Evolutionary conservation across 2,113 vertebrate genomes (phyloP).

Genomic region (Hippolais icterina): DNA sequence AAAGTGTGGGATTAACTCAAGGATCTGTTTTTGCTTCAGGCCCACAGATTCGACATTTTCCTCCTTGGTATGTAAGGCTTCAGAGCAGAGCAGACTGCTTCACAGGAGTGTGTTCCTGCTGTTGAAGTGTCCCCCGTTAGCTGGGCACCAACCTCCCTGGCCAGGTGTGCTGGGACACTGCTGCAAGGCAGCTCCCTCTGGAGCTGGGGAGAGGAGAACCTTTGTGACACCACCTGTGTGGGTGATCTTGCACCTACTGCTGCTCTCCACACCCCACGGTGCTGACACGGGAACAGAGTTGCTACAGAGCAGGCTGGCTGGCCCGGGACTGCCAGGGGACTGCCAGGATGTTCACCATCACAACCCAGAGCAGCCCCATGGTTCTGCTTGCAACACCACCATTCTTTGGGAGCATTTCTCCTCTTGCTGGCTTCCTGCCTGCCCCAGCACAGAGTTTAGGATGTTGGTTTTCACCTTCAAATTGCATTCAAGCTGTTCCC

Average conservation of each 20-base stretch:
- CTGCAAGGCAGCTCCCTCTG: background rate
- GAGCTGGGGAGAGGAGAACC: background rate
- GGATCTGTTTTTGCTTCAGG: background rate
- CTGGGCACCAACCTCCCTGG: background rate
- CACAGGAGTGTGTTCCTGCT: background rate
- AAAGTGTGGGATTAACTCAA: background rate
- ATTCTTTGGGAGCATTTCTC: background rate
- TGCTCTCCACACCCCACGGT: accelerated
- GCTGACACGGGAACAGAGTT: accelerated
- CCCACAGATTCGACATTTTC: background rate
- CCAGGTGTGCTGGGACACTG: accelerated
- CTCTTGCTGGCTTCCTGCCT: background rate
- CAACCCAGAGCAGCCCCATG: background rate
- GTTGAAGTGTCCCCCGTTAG: accelerated
- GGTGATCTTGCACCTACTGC: too few relatives aligned
- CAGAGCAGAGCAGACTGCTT: background rate
- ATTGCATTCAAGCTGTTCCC: background rate
- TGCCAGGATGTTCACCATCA: background rate
- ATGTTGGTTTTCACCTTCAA: background rate
- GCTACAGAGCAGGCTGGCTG: background rate
- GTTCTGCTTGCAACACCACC: background rate
- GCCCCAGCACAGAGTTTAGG: background rate
- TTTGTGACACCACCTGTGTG: background rate
- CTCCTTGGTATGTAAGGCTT: background rate
- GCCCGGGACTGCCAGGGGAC: background rate